Conservation (phyloP, 2,888 invertebrate genomes). For the Lithophane ornitopus region DNA sequence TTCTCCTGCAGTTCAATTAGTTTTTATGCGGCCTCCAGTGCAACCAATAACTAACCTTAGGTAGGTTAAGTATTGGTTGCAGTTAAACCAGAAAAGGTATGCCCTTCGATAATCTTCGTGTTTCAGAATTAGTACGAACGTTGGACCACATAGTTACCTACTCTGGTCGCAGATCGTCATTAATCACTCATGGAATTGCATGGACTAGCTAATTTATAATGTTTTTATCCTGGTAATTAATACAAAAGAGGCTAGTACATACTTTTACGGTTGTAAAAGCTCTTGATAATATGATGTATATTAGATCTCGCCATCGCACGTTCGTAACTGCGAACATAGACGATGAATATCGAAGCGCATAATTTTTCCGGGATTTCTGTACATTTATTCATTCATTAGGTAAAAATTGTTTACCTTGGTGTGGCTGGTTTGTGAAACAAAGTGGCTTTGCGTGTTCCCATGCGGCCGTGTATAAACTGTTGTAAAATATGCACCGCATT, state of each 20-base stretch:
- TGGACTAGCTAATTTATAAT: neutral
- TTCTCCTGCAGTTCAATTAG: conserved; percentile 85
- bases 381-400: conserved; percentile 41
- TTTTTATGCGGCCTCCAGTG: conserved; percentile 76
- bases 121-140: neutral
- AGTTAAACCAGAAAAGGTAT: neutral
- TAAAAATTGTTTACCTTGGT: neutral
- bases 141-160: too few relatives aligned
- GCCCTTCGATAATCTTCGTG: neutral
- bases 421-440: neutral
- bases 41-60: conserved; percentile 38
- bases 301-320: neutral
- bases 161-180: neutral
- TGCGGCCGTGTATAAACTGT: neutral
- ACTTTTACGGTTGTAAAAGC: neutral
- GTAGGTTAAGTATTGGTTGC: neutral
- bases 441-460: conserved; percentile 32
- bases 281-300: too few relatives aligned
- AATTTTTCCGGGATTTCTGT: conserved; percentile 10
- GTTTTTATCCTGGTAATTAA: too few relatives aligned
- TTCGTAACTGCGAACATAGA: neutral
- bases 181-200: neutral
- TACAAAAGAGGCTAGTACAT: neutral
- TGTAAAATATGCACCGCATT: conserved; percentile 32
- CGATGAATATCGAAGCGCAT: neutral